phyloP scores from a whole-genome alignment of 2,888 invertebrate genomes.

The Amblyjoppa proteus region DNA sequence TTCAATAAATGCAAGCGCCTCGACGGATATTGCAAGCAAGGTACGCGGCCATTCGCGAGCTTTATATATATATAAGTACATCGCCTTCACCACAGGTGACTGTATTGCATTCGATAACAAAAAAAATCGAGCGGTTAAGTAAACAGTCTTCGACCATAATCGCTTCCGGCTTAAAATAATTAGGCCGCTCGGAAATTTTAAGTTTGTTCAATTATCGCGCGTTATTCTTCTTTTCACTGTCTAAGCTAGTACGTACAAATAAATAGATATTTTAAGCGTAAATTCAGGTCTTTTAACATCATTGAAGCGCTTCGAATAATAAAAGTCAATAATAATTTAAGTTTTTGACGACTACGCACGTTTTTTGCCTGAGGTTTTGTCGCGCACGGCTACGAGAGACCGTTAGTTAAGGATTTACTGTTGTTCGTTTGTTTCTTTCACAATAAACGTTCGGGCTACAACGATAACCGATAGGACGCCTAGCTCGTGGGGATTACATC shows the following conservation, averaged over 20 bases:
- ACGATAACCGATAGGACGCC: slow-evolving; percentile 38
- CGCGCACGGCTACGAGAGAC: slow-evolving; percentile 5
- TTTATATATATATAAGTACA: slow-evolving; percentile 56
- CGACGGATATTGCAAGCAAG: slow-evolving; percentile 58
- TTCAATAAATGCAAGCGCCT: slow-evolving; percentile 61
- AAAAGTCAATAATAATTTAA: slow-evolving; percentile 22
- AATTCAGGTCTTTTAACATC: slow-evolving; percentile 26
- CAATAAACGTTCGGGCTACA: slow-evolving; percentile 22
- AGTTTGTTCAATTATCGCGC: slow-evolving; percentile 13
- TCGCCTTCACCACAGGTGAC: slow-evolving; percentile 28
- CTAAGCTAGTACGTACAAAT: slow-evolving; percentile 3
- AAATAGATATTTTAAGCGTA: slow-evolving; percentile 12
- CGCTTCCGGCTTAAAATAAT: slow-evolving; percentile 40
- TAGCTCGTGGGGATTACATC: slow-evolving; percentile 34
- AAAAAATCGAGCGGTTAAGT: slow-evolving; percentile 10
- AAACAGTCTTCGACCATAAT: slow-evolving; percentile 14
- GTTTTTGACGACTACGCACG: slow-evolving; percentile 43
- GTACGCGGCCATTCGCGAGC: slow-evolving; percentile 37
- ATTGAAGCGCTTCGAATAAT: slow-evolving; percentile 20
- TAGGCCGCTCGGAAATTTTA: slow-evolving; percentile 65
- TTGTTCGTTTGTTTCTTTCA: not conserved
- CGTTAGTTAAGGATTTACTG: not conserved
- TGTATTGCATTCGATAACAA: slow-evolving; percentile 3
- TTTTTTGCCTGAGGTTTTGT: slow-evolving; percentile 16
- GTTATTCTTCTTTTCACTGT: slow-evolving; percentile 7